Conservation (phyloP, 2,113 vertebrate genomes). For the Apaloderma vittatum region DNA sequence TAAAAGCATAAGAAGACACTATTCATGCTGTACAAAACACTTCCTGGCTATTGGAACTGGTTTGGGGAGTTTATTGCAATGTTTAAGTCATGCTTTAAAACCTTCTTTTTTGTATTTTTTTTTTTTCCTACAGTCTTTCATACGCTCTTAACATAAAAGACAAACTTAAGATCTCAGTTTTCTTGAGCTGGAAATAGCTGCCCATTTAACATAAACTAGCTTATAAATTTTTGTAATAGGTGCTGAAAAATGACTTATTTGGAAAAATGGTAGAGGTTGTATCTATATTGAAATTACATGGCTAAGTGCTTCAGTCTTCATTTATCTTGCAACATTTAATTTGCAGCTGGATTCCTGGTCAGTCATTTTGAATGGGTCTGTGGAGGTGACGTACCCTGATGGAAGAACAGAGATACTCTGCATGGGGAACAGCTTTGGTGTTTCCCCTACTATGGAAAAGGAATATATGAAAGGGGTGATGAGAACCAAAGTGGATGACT, state of each 20-base stretch:
- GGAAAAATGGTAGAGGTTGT: neutral
- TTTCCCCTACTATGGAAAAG: conserved; percentile 97
- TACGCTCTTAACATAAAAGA: neutral
- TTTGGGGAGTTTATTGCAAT: neutral
- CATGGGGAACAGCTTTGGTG: conserved; percentile 99
- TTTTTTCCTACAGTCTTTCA: neutral
- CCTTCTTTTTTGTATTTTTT: neutral
- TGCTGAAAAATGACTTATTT: neutral
- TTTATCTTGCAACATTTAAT: neutral
- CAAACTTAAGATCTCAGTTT: neutral
- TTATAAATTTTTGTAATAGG: neutral
- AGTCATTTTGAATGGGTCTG: conserved; percentile 97
- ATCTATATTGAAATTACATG: neutral
- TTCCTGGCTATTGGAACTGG: neutral
- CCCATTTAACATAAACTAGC: neutral
- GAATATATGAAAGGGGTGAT: conserved; percentile 98
- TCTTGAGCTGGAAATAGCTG: neutral
- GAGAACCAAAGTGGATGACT: conserved; percentile 99
- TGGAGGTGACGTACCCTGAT: conserved; percentile 95
- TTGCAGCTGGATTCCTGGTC: conserved; percentile 97
- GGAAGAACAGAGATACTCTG: conserved; percentile 94
- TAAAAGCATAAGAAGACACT: neutral
- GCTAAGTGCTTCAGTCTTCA: neutral
- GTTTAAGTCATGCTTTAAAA: neutral
- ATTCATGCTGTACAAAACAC: neutral